Evolutionary conservation across 2,888 invertebrate genomes (phyloP).

Genomic region (Tetragonisca angustula): DNA sequence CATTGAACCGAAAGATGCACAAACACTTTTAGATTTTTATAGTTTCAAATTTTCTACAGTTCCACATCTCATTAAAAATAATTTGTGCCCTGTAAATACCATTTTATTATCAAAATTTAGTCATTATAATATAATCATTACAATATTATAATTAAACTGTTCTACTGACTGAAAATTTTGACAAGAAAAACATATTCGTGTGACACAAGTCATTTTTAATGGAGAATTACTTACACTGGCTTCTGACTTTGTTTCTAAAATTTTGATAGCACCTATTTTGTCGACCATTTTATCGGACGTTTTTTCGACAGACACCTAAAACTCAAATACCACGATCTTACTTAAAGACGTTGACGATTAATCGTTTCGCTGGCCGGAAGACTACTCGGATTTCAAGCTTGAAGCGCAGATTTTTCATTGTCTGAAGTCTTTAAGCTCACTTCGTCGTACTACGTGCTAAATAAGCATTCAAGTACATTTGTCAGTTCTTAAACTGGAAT

Average conservation of each 20-base stretch:
- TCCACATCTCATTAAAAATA: too few species aligned
- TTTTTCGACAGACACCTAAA: slow-evolving; percentile 37
- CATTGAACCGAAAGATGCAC: background rate
- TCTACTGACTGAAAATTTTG: too few species aligned
- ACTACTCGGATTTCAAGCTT: slow-evolving; percentile 43
- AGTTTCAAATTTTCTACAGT: too few species aligned
- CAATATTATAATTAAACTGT: too few species aligned
- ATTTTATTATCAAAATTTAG: too few species aligned
- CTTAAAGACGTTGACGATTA: slow-evolving; percentile 41
- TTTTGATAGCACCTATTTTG: slow-evolving; percentile 24
- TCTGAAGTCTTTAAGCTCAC: background rate
- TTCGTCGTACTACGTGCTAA: slow-evolving; percentile 15
- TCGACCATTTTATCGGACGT: slow-evolving; percentile 1
- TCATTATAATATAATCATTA: too few species aligned
- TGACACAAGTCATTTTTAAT: too few species aligned
- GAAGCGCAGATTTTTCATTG: slow-evolving; percentile 16
- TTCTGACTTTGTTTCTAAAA: too few species aligned
- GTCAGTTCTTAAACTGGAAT: slow-evolving; percentile 5
- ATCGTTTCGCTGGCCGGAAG: slow-evolving; percentile 54
- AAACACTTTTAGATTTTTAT: background rate
- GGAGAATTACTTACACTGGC: too few species aligned
- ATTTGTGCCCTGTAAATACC: too few species aligned
- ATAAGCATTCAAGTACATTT: slow-evolving; percentile 26
- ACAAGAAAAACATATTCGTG: too few species aligned
- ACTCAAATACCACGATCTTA: slow-evolving; percentile 50